Conservation (phyloP, 2,888 invertebrate species). For the Patella pellucida region DNA sequence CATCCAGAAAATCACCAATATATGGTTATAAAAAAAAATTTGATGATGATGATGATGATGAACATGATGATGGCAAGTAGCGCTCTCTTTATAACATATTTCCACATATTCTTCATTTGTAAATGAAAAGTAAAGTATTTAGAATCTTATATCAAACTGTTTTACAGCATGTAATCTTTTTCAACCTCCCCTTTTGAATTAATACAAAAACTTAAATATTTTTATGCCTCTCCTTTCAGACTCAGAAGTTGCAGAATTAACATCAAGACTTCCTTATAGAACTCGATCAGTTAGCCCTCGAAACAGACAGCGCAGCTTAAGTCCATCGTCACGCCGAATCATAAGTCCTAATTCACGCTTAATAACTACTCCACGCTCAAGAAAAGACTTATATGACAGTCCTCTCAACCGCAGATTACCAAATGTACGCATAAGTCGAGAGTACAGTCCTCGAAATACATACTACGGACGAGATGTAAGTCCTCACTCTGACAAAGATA, state of each 20-base stretch:
- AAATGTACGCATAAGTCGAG: constrained; percentile 6
- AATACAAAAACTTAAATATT: no score
- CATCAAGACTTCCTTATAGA: constrained; percentile 36
- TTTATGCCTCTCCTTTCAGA: constrained; percentile 38
- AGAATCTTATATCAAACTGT: no score
- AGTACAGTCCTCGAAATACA: not conserved
- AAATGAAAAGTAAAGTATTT: no score
- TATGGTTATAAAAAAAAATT: not conserved
- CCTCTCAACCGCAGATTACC: not conserved
- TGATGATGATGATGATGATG: not conserved
- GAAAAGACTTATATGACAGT: not conserved
- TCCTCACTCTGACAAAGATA: not conserved
- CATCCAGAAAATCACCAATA: no score
- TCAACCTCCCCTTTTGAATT: no score
- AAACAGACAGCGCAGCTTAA: constrained; percentile 43
- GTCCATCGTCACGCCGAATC: constrained; percentile 11
- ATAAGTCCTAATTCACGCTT: not conserved
- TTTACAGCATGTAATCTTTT: no score
- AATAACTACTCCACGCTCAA: not conserved
- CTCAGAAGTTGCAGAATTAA: constrained; percentile 58
- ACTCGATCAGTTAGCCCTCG: constrained; percentile 54
- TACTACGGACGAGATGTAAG: constrained; percentile 6
- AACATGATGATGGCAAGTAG: constrained; percentile 27
- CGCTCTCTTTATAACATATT: not conserved
- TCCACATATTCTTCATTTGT: not conserved